A percentile compares a stretch with the other conserved stretches of the same genome.
phyloP scores from a whole-genome alignment of 2,113 vertebrate genomes.

The Gymnogyps californianus region DNA sequence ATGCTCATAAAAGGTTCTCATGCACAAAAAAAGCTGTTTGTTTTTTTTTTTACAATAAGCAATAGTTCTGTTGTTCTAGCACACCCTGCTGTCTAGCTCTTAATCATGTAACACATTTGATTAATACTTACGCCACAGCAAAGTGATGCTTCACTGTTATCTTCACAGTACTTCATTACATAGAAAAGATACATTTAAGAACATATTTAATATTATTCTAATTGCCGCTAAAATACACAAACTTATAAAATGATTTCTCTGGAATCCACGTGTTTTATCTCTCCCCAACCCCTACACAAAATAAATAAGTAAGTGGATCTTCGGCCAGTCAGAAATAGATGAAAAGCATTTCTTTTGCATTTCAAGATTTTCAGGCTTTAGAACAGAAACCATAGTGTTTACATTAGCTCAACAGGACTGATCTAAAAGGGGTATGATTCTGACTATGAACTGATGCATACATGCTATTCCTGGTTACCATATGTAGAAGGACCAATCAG shows the following conservation, averaged over 20 bases:
- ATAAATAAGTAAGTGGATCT: constrained; percentile 42
- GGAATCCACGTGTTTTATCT: constrained; percentile 47
- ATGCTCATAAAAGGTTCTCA: constrained; percentile 69
- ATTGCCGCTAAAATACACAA: constrained; percentile 63
- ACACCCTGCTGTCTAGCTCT: constrained; percentile 63
- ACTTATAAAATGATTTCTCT: constrained; percentile 64
- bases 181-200: constrained; percentile 69
- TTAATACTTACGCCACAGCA: constrained; percentile 65
- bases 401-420: not conserved
- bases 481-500: constrained; percentile 38
- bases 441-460: constrained; percentile 37
- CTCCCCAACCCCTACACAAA: not conserved
- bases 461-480: constrained; percentile 49
- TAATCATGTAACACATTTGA: constrained; percentile 22
- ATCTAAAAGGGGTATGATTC: not conserved
- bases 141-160: constrained; percentile 70
- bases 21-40: constrained; percentile 27
- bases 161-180: constrained; percentile 72
- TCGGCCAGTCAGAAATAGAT: constrained; percentile 56
- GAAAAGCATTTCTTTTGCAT: constrained; percentile 60
- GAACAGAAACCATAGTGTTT: constrained; percentile 60
- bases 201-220: constrained; percentile 62
- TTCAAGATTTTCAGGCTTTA: constrained; percentile 69
- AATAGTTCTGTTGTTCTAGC: constrained; percentile 29
- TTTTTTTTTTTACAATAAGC: constrained; percentile 41